These are phyloP conservation scores for Triplophysa tibetana DNA, from an alignment of 2,113 vertebrate species.

Conservation along the genomic window DNA sequence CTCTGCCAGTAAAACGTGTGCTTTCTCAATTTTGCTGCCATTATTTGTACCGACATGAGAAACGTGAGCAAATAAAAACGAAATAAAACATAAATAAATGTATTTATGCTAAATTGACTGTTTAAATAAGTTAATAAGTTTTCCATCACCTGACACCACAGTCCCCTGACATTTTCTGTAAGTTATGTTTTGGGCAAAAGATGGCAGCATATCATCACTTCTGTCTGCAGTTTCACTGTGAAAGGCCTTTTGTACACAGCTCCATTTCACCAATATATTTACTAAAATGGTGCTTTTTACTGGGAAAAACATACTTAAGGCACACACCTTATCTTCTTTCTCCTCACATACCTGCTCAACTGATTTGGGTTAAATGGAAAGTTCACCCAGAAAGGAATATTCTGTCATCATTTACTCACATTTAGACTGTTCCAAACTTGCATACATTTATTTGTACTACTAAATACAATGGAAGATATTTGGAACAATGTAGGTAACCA, in stretches of 20 bases:
- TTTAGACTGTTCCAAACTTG: too few relatives aligned
- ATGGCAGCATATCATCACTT: conserved; percentile 34
- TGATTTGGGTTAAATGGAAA: not conserved
- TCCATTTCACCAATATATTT: not conserved
- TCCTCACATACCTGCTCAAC: not conserved
- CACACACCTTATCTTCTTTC: not conserved
- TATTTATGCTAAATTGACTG: too few relatives aligned
- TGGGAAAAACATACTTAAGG: not conserved
- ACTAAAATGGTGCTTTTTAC: not conserved
- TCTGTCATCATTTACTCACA: too few relatives aligned
- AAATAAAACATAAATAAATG: too few relatives aligned
- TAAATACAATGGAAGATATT: too few relatives aligned
- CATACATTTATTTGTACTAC: too few relatives aligned
- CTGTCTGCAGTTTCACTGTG: not conserved
- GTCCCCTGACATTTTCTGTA: not conserved
- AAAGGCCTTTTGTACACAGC: not conserved
- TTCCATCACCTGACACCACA: conserved; percentile 1
- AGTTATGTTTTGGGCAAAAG: conserved; percentile 30
- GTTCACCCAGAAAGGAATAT: too few relatives aligned
- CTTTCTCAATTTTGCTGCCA: not conserved
- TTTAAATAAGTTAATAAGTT: not conserved
- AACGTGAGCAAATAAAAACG: too few relatives aligned
- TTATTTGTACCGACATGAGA: too few relatives aligned
- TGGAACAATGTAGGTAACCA: too few relatives aligned
- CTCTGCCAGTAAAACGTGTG: too few relatives aligned